Evolutionary conservation across 1,140 invertebrate species (phyloP), one percentile per base, ranked within the genome.

Genomic region (Drosophila yakuba): DNA sequence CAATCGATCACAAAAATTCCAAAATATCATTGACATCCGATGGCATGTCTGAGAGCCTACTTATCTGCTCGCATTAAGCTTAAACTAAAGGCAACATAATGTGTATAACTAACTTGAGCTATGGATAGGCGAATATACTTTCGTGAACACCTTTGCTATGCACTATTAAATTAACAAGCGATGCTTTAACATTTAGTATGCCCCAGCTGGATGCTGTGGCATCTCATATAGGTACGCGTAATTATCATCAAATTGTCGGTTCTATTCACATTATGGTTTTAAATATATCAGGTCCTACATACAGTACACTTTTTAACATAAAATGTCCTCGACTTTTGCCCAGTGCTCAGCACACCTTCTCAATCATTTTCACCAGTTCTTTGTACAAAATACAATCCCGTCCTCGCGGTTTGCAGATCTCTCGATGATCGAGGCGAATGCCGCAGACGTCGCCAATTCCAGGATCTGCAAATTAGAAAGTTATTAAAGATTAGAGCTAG

Each of bases 341-440:
- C 48, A 11, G 10, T 7, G 23, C 48, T 83, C 55, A 91, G 75
- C 82, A 91, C 61, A 92, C 88, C 81, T 91, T 92, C 48, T 93
- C 93, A 36, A 94, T 94, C 50, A 95, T 90, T 55, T 93, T 92
- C 52, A 94, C 93, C 44, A 96, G 92, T 90, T 95, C 94, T 72
- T 93, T 93, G 90, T 96, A 96, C 2, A 96, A 90, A 66, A 95
- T 94, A 74, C 95, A 96, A 48, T 93, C 90, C 11, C 95, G 92
- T 52, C 94, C 94, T 17, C 94, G 93, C 0, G 95, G 95, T 83
- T 96, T 96, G 92, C 95, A 96, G 64, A 96, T 96, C 91, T 96
- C 95, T 23, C 95, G 90, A 91, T 96, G 95, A 91, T 96, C 95
- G 48, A 96, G 92, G 0, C 94, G 94, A 28, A 96, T 95, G 12